Conservation (phyloP, 2,888 invertebrate genomes). For the Dicranocentrus wangi region DNA sequence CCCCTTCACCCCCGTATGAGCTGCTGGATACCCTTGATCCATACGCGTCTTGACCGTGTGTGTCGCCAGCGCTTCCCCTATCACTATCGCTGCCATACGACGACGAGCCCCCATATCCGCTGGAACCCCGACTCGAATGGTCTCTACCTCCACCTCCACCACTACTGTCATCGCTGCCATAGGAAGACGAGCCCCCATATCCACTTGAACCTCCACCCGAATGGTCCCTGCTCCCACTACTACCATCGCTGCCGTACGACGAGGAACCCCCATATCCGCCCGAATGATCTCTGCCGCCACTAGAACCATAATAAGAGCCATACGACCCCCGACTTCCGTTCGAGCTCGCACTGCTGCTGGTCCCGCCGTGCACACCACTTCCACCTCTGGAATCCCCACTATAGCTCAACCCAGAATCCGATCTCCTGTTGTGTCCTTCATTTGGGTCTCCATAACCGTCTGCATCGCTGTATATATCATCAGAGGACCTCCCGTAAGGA, state of each 20-base stretch:
- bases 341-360: no score
- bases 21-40: no score
- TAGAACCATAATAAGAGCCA: neutral
- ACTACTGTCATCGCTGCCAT: neutral
- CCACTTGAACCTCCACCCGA: slow-evolving; percentile 14
- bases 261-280: neutral
- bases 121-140: neutral
- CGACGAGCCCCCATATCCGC: neutral
- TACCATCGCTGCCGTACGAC: slow-evolving; percentile 3
- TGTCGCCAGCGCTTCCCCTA: slow-evolving; percentile 1
- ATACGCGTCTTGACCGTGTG: no score
- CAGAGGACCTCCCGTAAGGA: slow-evolving; percentile 6
- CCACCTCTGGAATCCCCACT: neutral
- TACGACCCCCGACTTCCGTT: neutral
- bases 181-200: no score
- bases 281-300: neutral
- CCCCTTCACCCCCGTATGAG: slow-evolving; percentile 35
- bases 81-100: neutral
- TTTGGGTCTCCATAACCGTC: slow-evolving; percentile 4
- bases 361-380: neutral
- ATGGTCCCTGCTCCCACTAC: no score
- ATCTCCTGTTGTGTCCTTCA: neutral
- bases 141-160: neutral
- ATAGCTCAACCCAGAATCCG: slow-evolving; percentile 3
- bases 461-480: neutral